Evolutionary conservation across 2,113 vertebrate genomes (phyloP).

Genomic region (Phasianus colchicus): DNA sequence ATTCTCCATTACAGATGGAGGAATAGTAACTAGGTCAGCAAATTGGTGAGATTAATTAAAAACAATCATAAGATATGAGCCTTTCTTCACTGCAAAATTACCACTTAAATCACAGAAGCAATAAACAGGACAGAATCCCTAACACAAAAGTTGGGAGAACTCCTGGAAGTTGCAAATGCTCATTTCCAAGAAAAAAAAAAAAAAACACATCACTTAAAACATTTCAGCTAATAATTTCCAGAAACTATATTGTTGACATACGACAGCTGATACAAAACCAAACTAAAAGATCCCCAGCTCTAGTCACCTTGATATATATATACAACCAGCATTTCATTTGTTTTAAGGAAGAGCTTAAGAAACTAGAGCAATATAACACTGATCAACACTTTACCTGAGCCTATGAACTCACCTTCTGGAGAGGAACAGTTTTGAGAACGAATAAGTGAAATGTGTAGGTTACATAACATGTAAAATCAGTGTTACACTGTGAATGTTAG

Average conservation of each 20-base stretch:
- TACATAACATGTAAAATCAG: not conserved
- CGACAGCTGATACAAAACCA: not conserved
- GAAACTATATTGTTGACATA: not conserved
- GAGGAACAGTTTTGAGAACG: too few species aligned
- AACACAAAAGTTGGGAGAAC: not conserved
- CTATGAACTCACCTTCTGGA: not conserved
- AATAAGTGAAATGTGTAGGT: not conserved
- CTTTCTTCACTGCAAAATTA: constrained; percentile 10
- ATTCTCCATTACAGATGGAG: constrained; percentile 7
- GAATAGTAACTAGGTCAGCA: constrained; percentile 43
- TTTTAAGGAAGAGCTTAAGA: not conserved
- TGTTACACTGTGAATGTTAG: not conserved
- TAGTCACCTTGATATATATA: not conserved
- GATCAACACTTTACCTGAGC: not conserved
- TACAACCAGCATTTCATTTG: not conserved
- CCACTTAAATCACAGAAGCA: not conserved
- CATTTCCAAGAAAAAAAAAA: not conserved
- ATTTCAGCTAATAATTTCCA: not conserved
- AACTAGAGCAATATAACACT: not conserved
- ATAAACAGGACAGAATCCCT: not conserved
- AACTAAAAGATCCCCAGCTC: not conserved
- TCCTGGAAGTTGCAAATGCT: not conserved
- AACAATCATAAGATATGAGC: not conserved
- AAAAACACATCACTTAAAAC: not conserved
- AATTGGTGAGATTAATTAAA: constrained; percentile 47